Conservation (phyloP, 2,888 invertebrate species). For the Tipula vernalis region DNA sequence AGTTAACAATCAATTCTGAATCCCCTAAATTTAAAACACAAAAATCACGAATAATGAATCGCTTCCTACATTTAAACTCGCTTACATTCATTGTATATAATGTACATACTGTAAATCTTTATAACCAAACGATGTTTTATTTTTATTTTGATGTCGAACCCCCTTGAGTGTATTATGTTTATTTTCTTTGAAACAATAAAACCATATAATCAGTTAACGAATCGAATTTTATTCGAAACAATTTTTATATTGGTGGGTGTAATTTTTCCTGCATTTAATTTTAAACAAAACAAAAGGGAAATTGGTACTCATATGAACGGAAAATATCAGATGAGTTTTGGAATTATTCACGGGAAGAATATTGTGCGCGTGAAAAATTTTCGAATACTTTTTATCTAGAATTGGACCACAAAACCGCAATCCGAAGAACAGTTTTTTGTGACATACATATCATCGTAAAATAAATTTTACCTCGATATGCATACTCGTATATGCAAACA, state of each 20-base stretch:
- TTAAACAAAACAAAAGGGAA: background rate
- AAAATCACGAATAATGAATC: constrained; percentile 4
- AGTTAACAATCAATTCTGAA: background rate
- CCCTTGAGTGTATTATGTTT: constrained; percentile 4
- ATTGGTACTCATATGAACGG: background rate
- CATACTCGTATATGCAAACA: background rate
- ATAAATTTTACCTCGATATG: background rate
- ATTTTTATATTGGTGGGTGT: background rate
- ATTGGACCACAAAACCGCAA: background rate
- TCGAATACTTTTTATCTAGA: background rate
- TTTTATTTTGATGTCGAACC: background rate
- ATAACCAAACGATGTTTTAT: background rate
- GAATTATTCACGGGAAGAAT: background rate
- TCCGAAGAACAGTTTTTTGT: background rate
- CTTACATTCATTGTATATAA: background rate
- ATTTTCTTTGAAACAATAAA: constrained; percentile 4
- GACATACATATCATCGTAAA: background rate
- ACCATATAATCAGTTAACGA: constrained; percentile 4
- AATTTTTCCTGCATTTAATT: background rate
- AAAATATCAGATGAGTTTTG: background rate
- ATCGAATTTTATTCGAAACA: constrained; percentile 4
- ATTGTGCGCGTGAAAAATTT: background rate
- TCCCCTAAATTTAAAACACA: background rate
- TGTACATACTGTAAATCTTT: background rate
- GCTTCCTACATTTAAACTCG: background rate